A percentile compares a stretch with the other conserved stretches of the same genome.
These are phyloP conservation scores for Pseudoatta argentina DNA, from an alignment of 1,140 invertebrate species.

Conservation along the genomic window DNA sequence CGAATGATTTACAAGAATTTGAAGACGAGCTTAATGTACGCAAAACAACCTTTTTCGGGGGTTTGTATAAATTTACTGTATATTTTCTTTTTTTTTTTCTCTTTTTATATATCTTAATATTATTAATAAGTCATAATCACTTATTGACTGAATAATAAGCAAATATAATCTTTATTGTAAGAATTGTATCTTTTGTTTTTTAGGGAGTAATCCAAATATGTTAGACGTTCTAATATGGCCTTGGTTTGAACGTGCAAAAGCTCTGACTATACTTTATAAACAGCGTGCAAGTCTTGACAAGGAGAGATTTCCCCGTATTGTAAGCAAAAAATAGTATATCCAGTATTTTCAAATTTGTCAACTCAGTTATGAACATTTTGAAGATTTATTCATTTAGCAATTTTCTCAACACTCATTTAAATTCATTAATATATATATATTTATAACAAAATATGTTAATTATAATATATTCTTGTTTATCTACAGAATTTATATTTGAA, in stretches of 20 bases:
- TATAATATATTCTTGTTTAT: background rate
- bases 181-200: background rate
- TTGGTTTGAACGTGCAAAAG: constrained; percentile 80
- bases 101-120: background rate
- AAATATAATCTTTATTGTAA: background rate
- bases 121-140: background rate
- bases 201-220: constrained; percentile 73
- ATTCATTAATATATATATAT: background rate
- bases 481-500: background rate
- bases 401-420: background rate
- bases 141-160: background rate
- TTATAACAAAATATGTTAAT: background rate
- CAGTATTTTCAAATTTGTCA: constrained; percentile 1
- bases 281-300: constrained; percentile 59
- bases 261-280: constrained; percentile 75
- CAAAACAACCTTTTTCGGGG: constrained; percentile 78
- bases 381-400: background rate
- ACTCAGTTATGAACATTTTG: background rate
- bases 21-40: constrained; percentile 78
- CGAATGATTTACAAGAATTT: constrained; percentile 74
- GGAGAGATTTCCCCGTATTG: constrained; percentile 61
- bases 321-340: constrained; percentile 41
- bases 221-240: constrained; percentile 82
- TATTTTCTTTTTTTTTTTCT: background rate
- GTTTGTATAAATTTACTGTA: constrained; percentile 59